phyloP scores from a whole-genome alignment of 2,113 vertebrate species.

The Dermatemys mawii region DNA sequence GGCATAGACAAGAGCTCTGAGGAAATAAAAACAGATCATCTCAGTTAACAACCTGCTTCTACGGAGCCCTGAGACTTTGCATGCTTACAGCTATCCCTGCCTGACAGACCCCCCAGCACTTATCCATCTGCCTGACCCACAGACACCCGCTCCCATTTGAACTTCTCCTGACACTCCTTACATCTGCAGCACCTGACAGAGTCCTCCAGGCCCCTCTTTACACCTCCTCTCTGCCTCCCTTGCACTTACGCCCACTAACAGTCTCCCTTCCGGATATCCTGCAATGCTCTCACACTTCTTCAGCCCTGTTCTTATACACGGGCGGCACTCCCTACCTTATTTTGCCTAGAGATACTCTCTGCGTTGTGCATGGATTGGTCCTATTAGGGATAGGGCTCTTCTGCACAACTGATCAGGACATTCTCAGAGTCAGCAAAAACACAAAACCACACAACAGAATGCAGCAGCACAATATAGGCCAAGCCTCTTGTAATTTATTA shows the following conservation, averaged over 20 bases:
- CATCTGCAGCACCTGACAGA: background rate
- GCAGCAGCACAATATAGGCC: background rate
- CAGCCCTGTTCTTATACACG: background rate
- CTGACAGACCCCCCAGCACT: background rate
- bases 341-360: background rate
- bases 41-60: slow-evolving; percentile 81
- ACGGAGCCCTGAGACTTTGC: background rate
- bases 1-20: slow-evolving; percentile 99
- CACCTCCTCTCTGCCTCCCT: background rate
- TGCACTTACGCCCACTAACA: background rate
- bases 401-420: background rate
- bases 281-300: background rate
- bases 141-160: background rate
- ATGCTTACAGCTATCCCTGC: background rate
- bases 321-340: background rate
- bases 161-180: rapidly evolving
- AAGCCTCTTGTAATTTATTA: background rate
- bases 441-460: background rate
- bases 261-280: too few relatives aligned
- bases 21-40: slow-evolving; percentile 96
- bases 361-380: background rate
- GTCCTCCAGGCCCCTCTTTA: rapidly evolving
- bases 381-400: background rate
- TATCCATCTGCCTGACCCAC: background rate
- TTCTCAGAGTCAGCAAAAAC: background rate